Conservation (phyloP, 2,797 vertebrate species). For the Eulemur rubriventer region DNA sequence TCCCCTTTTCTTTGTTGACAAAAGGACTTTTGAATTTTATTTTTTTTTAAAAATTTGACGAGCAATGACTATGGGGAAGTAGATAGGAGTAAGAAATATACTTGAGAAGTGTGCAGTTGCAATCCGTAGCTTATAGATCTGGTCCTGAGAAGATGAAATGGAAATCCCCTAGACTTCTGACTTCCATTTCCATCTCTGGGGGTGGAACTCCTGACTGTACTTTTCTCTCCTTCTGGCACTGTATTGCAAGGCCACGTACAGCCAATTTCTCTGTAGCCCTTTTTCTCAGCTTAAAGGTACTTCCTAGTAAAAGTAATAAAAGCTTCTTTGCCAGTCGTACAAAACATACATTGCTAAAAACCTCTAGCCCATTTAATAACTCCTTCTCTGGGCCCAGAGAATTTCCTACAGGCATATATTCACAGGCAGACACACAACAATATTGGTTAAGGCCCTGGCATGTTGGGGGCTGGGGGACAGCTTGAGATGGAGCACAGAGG, state of each 20-base stretch:
- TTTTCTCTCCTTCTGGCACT: not conserved
- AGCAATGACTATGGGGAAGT: not conserved
- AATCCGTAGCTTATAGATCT: not conserved
- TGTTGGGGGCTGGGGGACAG: not conserved
- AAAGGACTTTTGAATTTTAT: not conserved
- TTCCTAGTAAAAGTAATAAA: conserved; percentile 11
- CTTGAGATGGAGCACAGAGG: not conserved
- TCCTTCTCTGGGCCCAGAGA: not conserved
- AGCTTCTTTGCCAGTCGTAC: not conserved
- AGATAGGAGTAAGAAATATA: not conserved
- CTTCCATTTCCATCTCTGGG: not conserved
- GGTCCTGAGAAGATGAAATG: not conserved
- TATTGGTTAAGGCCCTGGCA: not conserved
- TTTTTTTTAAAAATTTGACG: not conserved
- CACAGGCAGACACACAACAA: not conserved
- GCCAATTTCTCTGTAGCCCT: not conserved
- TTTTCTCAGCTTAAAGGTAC: not conserved
- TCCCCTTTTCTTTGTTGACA: not conserved
- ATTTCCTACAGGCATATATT: not conserved
- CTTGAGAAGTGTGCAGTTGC: not conserved
- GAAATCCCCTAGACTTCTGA: not conserved
- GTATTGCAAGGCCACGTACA: not conserved
- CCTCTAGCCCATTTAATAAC: not conserved
- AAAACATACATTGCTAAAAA: not conserved
- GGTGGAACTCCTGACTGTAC: not conserved